Evolutionary conservation across 2,888 invertebrate species (phyloP).

Genomic region (Hypselothyrea guttata): DNA sequence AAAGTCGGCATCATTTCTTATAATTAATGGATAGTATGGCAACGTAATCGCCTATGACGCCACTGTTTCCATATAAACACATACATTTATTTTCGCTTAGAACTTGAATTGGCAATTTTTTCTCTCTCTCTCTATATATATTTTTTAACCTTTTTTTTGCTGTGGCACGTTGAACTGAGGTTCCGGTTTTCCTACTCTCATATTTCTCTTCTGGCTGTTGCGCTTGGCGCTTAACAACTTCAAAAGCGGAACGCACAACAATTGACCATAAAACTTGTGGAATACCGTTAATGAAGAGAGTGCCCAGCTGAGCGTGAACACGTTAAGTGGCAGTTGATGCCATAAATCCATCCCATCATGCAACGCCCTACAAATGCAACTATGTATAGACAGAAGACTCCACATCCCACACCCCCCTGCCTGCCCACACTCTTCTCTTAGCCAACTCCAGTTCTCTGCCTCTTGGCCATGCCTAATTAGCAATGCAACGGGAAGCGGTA

Average conservation of each 20-base stretch:
- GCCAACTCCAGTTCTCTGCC: conserved; percentile 11
- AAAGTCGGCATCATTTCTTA: conserved; percentile 13
- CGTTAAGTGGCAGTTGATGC: conserved; percentile 19
- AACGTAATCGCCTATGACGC: conserved; percentile 39
- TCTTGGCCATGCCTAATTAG: conserved; percentile 36
- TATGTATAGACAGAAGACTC: conserved; percentile 6
- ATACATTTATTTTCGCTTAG: conserved; percentile 4
- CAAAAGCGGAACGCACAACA: conserved; percentile 57
- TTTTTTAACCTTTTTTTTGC: neutral
- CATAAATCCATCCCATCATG: conserved; percentile 39
- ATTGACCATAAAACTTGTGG: conserved; percentile 57
- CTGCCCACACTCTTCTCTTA: too few relatives aligned
- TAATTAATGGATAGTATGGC: conserved; percentile 43
- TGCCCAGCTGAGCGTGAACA: conserved; percentile 38
- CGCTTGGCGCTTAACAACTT: conserved; percentile 32
- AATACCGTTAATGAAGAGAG: conserved; percentile 55
- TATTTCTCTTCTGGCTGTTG: neutral
- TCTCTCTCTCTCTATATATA: too few relatives aligned
- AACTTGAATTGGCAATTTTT: conserved; percentile 16
- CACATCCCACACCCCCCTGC: too few relatives aligned
- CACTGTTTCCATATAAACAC: conserved; percentile 24
- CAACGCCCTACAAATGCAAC: conserved; percentile 49
- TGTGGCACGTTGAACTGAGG: conserved; percentile 31
- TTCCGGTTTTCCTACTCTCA: conserved; percentile 30
- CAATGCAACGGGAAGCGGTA: conserved; percentile 23